These are phyloP conservation scores for Parascotia fuliginaria DNA, from an alignment of 2,888 invertebrate species.

Conservation along the genomic window DNA sequence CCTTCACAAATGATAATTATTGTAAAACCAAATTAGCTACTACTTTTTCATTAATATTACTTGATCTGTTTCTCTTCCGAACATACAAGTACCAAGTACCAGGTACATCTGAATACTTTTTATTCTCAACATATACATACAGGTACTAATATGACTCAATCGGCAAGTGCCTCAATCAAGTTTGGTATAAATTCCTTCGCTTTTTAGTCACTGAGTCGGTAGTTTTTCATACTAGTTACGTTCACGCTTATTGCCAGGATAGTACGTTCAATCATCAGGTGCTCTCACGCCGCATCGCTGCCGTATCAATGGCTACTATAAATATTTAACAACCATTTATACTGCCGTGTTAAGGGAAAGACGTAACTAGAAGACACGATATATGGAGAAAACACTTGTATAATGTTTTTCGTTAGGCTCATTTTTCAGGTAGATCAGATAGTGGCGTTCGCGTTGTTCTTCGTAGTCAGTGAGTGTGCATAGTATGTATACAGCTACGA, in stretches of 20 bases:
- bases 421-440: too few relatives aligned
- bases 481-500: too few relatives aligned
- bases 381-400: too few relatives aligned
- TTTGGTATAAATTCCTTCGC: constrained; percentile 1
- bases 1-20: too few relatives aligned
- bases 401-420: background rate
- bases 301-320: constrained; percentile 34
- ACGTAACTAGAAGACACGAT: too few relatives aligned
- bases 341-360: too few relatives aligned
- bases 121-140: background rate
- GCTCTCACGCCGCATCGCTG: constrained; percentile 24
- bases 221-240: constrained; percentile 6
- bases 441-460: too few relatives aligned
- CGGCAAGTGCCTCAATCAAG: background rate
- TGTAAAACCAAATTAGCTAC: too few relatives aligned
- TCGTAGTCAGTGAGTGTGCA: too few relatives aligned
- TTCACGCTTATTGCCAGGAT: constrained; percentile 44
- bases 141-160: background rate
- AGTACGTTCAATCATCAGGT: constrained; percentile 49
- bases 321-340: constrained; percentile 37
- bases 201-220: constrained; percentile 1
- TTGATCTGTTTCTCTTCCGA: background rate
- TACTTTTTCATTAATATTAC: background rate
- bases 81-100: background rate
- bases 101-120: background rate